These are phyloP conservation scores for Sphaerophoria taeniata DNA, from an alignment of 2,888 invertebrate genomes.

Conservation along the genomic window DNA sequence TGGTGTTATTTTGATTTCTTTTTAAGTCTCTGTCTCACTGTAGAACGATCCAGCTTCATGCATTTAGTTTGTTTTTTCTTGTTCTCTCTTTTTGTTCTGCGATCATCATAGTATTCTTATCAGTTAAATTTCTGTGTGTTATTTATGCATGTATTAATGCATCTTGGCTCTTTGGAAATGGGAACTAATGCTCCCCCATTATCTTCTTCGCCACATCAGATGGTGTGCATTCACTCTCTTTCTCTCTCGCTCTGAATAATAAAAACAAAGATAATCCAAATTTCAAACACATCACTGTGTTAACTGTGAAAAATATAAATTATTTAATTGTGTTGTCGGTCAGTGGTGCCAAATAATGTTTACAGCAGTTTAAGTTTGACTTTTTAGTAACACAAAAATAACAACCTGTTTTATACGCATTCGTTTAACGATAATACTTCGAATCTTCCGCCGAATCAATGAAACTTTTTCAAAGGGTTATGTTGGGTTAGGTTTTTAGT, in stretches of 20 bases:
- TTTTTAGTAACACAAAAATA: too few relatives aligned
- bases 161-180: constrained; percentile 34
- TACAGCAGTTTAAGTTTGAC: too few relatives aligned
- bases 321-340: background rate
- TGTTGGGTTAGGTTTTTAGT: too few relatives aligned
- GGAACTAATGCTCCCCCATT: constrained; percentile 33
- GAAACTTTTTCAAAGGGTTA: too few relatives aligned
- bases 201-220: background rate
- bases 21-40: too few relatives aligned
- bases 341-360: constrained; percentile 2
- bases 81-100: background rate
- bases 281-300: background rate
- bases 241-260: background rate
- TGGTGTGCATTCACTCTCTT: background rate
- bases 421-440: too few relatives aligned
- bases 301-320: constrained; percentile 7
- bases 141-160: constrained; percentile 52
- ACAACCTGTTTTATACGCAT: too few relatives aligned
- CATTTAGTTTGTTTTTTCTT: constrained; percentile 14
- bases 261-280: constrained; percentile 22
- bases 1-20: constrained; percentile 51
- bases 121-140: constrained; percentile 43
- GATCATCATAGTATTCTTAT: constrained; percentile 50
- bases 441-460: too few relatives aligned
- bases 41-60: too few relatives aligned